phyloP scores from a whole-genome alignment of 2,888 invertebrate species.

The Odontocerum albicorne region DNA sequence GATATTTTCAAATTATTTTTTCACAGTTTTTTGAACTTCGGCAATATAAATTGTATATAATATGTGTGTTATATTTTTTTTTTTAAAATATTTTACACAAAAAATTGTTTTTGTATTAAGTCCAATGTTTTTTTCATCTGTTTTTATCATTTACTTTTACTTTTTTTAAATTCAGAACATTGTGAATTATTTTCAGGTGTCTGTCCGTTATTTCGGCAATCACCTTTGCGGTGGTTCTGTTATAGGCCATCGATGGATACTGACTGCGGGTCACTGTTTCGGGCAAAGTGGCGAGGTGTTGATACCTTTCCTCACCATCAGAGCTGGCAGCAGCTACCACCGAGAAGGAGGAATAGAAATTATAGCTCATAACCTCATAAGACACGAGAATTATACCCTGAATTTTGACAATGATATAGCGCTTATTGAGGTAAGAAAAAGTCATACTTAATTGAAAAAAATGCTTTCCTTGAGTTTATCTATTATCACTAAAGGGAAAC shows the following conservation, averaged over 20 bases:
- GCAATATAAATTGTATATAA: too few species aligned
- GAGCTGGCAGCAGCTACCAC: constrained; percentile 38
- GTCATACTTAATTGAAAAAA: constrained; percentile 4
- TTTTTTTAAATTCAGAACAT: not conserved
- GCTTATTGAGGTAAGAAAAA: constrained; percentile 43
- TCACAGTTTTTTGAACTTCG: too few species aligned
- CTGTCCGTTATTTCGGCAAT: constrained; percentile 27
- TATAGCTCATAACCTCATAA: constrained; percentile 40
- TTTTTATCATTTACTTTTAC: too few species aligned
- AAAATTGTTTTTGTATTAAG: too few species aligned
- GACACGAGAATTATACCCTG: constrained; percentile 40
- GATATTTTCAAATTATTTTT: too few species aligned
- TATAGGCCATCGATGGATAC: constrained; percentile 32
- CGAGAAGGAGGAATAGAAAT: constrained; percentile 32
- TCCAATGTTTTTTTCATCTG: too few species aligned
- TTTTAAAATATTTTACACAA: too few species aligned
- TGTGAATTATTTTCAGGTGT: constrained; percentile 18
- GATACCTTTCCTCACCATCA: constrained; percentile 32
- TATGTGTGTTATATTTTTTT: too few species aligned
- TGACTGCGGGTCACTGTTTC: constrained; percentile 37
- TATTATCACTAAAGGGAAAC: too few species aligned
- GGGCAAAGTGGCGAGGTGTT: constrained; percentile 27
- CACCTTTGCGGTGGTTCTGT: constrained; percentile 38
- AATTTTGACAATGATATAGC: constrained; percentile 48
- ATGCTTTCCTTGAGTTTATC: too few species aligned